Evolutionary conservation across 2,797 vertebrate species (phyloP), one percentile per base, ranked within the genome.

Genomic region (Gymnocypris eckloni): DNA sequence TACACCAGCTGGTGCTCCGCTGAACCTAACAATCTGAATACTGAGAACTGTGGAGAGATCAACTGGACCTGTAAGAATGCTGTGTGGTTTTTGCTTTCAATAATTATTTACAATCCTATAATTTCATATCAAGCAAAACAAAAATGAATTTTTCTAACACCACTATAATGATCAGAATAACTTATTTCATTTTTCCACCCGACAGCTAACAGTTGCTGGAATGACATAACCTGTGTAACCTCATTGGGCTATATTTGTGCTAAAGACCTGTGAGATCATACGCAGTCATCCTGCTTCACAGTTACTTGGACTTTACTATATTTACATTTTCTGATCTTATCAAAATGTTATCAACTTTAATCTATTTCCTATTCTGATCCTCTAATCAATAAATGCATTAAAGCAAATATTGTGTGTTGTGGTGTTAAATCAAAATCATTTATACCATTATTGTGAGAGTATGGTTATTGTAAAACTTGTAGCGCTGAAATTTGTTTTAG

Each of bases 181-280:
- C 12, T 15, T 5, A 41, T 11, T 70, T 41, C 0, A n/a, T 72
- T 45, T n/a, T 48, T 72, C 6, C 43, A 25, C 41, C 41, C 70
- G 9, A 25, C 43, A 72, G 70, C 43, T 8, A 72, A 72, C 43
- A n/a, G 3, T 2, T 48, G 67, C 67, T 70, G 70, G 70, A 72
- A 72, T 4, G 13, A 72, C 16, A 0, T 0, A 13, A 0, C 1
- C 41, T 72, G 70, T 48, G 15, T 3, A 48, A 3, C 0, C 4
- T 6, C 4, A 70, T 0, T 11, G 37, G 2, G 3, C 1, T 70
- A 12, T 70, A 5, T n/a, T 22, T 70, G 67, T 70, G 37, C 1
- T 11, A 22, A 1, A 13, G 20, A 45, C 22, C 1, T 71, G 41
- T 71, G 41, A 71, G 69, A 71, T 43, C 39, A 43, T 6, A 13